phyloP scores from a whole-genome alignment of 1,140 invertebrate genomes.

The Psilanteris sp. region DNA sequence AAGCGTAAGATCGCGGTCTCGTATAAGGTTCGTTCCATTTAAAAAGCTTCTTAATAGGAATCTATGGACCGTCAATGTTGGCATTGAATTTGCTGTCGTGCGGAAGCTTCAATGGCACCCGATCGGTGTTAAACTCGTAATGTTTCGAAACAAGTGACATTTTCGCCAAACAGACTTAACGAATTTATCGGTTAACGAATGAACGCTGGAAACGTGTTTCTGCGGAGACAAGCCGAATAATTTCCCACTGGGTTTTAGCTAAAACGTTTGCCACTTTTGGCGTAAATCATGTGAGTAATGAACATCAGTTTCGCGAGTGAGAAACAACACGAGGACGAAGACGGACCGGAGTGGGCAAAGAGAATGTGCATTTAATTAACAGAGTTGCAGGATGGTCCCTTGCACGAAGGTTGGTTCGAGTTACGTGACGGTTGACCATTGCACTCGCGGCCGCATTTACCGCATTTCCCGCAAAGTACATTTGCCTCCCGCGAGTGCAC shows the following conservation, averaged over 20 bases:
- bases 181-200: constrained; percentile 19
- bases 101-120: no score
- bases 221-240: constrained; percentile 20
- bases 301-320: constrained; percentile 32
- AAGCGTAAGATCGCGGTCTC: no score
- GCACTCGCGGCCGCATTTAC: constrained; percentile 58
- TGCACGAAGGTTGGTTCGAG: constrained; percentile 39
- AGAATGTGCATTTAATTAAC: constrained; percentile 61
- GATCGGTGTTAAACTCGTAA: no score
- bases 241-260: constrained; percentile 33
- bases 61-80: no score
- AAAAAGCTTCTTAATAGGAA: no score
- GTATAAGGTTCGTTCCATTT: no score
- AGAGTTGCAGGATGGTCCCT: constrained; percentile 51
- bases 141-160: constrained; percentile 7
- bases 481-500: constrained; percentile 47
- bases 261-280: constrained; percentile 46
- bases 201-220: constrained; percentile 2
- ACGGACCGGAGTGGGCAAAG: constrained; percentile 14
- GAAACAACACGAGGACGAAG: constrained; percentile 10
- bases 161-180: background rate
- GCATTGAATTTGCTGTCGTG: no score
- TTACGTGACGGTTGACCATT: constrained; percentile 66
- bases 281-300: constrained; percentile 62
- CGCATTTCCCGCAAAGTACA: constrained; percentile 62